These are phyloP conservation scores for Tachycineta bicolor DNA, from an alignment of 2,113 vertebrate genomes.

Conservation along the genomic window DNA sequence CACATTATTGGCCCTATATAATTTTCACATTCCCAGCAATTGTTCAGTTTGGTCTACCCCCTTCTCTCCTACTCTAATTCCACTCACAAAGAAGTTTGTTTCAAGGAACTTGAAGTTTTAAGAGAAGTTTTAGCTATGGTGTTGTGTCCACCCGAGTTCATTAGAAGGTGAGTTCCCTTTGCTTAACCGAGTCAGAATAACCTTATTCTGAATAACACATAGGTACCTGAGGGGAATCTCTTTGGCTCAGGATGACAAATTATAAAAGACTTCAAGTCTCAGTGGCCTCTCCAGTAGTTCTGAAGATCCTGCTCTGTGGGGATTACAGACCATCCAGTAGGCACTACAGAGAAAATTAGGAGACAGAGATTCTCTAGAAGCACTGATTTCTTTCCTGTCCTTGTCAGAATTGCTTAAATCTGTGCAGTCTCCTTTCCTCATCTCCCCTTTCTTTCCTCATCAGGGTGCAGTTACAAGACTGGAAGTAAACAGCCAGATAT, in stretches of 20 bases:
- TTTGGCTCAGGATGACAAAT: not conserved
- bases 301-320: not conserved
- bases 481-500: conserved; percentile 39
- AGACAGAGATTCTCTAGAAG: conserved; percentile 22
- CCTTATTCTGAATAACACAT: not conserved
- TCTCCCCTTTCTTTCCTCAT: not conserved
- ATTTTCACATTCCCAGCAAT: conserved; percentile 10
- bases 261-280: not conserved
- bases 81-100: not conserved
- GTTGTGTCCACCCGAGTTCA: not conserved
- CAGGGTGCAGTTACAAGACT: not conserved
- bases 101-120: not conserved
- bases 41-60: conserved; percentile 11
- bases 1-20: conserved; percentile 20
- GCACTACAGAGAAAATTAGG: conserved; percentile 19
- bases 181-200: not conserved
- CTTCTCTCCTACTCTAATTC: conserved; percentile 2
- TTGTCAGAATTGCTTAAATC: conserved; percentile 41
- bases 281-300: not conserved
- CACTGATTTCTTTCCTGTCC: not conserved
- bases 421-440: not conserved
- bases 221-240: not conserved
- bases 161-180: not conserved
- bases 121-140: not conserved
- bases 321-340: not conserved